A percentile compares a stretch with the other conserved stretches of the same genome.
Conservation (phyloP, 1,140 invertebrate species). For the Hyles vespertilio region DNA sequence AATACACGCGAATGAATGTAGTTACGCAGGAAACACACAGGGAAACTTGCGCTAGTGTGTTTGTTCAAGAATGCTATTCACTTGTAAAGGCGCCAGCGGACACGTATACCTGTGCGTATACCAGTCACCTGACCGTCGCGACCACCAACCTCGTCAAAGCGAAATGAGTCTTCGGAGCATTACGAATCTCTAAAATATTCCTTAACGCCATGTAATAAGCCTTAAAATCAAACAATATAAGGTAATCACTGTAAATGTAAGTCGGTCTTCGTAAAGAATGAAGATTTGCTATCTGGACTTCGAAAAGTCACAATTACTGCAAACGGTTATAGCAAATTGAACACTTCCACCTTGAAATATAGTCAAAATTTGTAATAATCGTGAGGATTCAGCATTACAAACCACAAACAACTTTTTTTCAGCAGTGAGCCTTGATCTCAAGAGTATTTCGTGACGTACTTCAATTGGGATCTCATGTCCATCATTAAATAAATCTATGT, state of each 20-base stretch:
- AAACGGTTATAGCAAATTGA: background rate
- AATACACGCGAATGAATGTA: constrained; percentile 40
- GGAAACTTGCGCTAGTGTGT: constrained; percentile 28
- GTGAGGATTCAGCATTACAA: background rate
- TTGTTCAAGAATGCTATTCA: constrained; percentile 54
- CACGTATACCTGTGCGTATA: constrained; percentile 58
- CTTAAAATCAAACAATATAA: constrained; percentile 11
- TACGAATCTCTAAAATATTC: constrained; percentile 9
- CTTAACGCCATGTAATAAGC: constrained; percentile 7
- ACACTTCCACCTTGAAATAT: too few relatives aligned
- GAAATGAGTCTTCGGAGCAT: constrained; percentile 15
- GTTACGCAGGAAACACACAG: constrained; percentile 41
- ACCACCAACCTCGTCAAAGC: constrained; percentile 20
- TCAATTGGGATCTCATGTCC: background rate
- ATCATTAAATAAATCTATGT: too few relatives aligned
- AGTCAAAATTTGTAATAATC: too few relatives aligned
- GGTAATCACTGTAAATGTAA: background rate
- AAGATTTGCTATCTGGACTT: constrained; percentile 40
- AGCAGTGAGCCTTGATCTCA: background rate
- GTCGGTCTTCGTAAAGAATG: constrained; percentile 20
- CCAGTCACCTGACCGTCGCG: constrained; percentile 62
- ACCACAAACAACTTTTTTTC: background rate
- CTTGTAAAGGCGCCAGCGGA: constrained; percentile 58
- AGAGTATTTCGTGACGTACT: constrained; percentile 13
- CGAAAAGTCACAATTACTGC: constrained; percentile 23